Conservation (phyloP, 2,888 invertebrate species). For the Cepaea hortensis region DNA sequence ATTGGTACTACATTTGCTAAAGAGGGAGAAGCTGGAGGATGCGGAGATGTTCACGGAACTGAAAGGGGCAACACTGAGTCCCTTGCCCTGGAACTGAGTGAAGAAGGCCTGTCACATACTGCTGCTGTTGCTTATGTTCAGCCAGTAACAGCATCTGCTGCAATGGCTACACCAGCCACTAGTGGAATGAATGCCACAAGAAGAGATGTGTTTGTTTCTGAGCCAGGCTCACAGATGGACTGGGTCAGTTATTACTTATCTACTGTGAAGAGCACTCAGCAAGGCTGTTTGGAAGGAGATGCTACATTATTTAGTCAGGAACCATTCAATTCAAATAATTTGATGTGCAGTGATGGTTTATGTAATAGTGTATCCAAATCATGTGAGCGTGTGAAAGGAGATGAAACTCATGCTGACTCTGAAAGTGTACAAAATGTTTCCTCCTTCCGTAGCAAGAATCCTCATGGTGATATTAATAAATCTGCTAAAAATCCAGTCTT, state of each 20-base stretch:
- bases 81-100: slow-evolving; percentile 27
- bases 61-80: slow-evolving; percentile 30
- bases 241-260: neutral
- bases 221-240: neutral
- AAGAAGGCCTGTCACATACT: slow-evolving; percentile 22
- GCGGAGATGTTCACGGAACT: slow-evolving; percentile 14
- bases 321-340: slow-evolving; percentile 10
- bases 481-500: neutral
- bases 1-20: neutral
- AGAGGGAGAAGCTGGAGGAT: slow-evolving; percentile 22
- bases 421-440: slow-evolving; percentile 29
- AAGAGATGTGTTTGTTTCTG: neutral
- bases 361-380: slow-evolving; percentile 7
- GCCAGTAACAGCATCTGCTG: slow-evolving; percentile 8
- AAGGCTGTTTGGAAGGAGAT: neutral
- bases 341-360: neutral
- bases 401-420: neutral
- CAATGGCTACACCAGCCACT: neutral
- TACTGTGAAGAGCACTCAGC: neutral
- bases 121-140: slow-evolving; percentile 20
- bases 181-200: neutral
- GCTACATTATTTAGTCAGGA: neutral
- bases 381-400: neutral
- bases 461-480: neutral
- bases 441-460: neutral